Evolutionary conservation across 2,888 invertebrate species (phyloP), one percentile per base, ranked within the genome.

Genomic region (Lysandra coridon): DNA sequence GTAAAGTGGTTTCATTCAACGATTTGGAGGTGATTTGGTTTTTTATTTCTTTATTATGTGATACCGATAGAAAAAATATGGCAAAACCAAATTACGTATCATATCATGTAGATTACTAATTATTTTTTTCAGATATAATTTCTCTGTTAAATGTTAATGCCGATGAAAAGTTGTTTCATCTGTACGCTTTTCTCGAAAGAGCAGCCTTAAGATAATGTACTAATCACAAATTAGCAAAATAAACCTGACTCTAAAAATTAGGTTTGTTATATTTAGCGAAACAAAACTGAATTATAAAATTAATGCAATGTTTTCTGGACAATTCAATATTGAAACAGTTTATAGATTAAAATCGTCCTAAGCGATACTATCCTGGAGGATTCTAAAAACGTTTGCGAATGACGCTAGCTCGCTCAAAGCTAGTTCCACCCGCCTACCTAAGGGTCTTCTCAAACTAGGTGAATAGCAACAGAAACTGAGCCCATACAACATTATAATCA

Each of bases 361-460:
- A 73, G 49, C 60, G 60, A 74, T 74, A 75, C 60, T 30, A 57
- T 76, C 76, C 57, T 76, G 23, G n/a, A 62, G 60, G 73, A 74
- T 60, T 57, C 60, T 79, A 79, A 79, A 74, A 73, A 37, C 62
- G 60, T 79, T 73, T 62, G 79, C 60, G 37, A 62, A 74, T 79
- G 79, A 79, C 79, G 79, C 23, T 23, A 23, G 23, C 23, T 23
- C 23, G 23, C 23, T 79, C 79, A 78, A 23, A 64, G 49, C 78
- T 73, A 57, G 37, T 37, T 23, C 62, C 74, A 7, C 74, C 73
- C 60, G 74, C 73, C 33, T 69, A 33, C 17, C 69, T 37, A 69
- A 33, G 69, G 69, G 69, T 33, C 33, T 33, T 1, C 14, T 69
- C 69, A 69, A 69, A 69, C 33, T 37, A 69, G 69, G 4, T 69